A percentile compares a stretch with the other conserved stretches of the same genome.
Conservation (phyloP, 1,140 invertebrate species). For the Eupristina koningsbergeri region DNA sequence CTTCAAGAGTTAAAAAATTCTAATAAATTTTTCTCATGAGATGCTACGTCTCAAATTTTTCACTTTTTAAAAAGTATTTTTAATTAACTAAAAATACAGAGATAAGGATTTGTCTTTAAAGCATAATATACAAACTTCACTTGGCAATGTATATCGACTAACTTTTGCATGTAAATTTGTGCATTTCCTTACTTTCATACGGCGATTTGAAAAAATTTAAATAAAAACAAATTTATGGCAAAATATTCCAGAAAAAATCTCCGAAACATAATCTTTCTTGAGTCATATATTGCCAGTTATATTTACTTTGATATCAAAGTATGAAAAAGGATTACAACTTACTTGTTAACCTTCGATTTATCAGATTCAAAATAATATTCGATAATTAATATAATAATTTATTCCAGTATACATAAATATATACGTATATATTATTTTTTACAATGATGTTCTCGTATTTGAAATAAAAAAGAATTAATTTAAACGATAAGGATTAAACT, state of each 20-base stretch:
- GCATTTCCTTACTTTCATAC: slow-evolving; percentile 29
- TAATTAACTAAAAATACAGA: slow-evolving; percentile 14
- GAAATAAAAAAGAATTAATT: neutral
- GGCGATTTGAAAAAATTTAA: slow-evolving; percentile 30
- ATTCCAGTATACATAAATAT: too few species aligned
- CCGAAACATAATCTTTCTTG: slow-evolving; percentile 15
- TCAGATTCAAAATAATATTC: slow-evolving; percentile 15
- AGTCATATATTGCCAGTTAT: slow-evolving; percentile 26
- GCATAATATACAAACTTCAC: neutral
- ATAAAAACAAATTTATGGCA: slow-evolving; percentile 38
- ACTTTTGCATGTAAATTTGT: slow-evolving; percentile 37
- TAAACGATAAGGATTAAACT: neutral
- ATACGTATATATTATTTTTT: neutral
- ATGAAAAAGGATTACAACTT: slow-evolving; percentile 22
- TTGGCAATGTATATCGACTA: slow-evolving; percentile 5
- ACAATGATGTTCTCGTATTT: neutral
- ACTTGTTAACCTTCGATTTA: slow-evolving; percentile 9
- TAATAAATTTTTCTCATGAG: neutral
- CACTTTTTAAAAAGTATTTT: neutral
- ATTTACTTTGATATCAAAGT: slow-evolving; percentile 33
- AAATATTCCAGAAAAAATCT: slow-evolving; percentile 36
- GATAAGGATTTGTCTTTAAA: neutral
- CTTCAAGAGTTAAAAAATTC: neutral
- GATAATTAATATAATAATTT: neutral
- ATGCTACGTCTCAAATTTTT: neutral